A percentile compares a stretch with the other conserved stretches of the same genome.
These are phyloP conservation scores for Myiotriccus ornatus DNA, from an alignment of 2,797 vertebrate genomes.

Conservation along the genomic window DNA sequence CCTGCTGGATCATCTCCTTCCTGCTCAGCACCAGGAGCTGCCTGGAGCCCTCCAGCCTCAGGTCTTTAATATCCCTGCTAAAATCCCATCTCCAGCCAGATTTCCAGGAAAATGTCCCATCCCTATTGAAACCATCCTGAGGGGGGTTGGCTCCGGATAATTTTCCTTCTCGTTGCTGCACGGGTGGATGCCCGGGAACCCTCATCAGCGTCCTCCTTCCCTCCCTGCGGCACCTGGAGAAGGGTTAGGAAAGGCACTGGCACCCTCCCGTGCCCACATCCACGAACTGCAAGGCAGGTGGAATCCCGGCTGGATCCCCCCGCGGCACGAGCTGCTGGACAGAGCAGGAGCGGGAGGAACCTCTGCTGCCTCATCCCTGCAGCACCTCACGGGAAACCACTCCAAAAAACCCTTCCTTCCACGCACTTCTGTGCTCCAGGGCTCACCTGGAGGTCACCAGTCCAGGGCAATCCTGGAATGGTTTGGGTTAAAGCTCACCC, in stretches of 20 bases:
- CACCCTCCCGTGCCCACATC: slow-evolving; percentile 26
- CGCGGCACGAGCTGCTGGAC: neutral
- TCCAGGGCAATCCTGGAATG: neutral
- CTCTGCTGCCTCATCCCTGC: rapidly evolving
- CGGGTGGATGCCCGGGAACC: neutral
- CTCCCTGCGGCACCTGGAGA: neutral
- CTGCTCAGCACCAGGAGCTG: neutral
- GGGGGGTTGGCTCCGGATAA: rapidly evolving
- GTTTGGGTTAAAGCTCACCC: rapidly evolving
- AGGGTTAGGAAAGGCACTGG: neutral
- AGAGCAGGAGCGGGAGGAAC: neutral
- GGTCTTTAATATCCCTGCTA: neutral
- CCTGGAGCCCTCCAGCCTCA: neutral
- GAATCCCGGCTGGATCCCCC: neutral
- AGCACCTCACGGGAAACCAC: neutral
- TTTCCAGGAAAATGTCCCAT: neutral
- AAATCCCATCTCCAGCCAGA: neutral
- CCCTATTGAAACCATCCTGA: neutral
- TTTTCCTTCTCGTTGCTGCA: neutral
- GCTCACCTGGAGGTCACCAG: rapidly evolving
- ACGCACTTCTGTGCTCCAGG: neutral
- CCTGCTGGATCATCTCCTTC: neutral
- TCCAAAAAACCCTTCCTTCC: neutral
- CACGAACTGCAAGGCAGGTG: slow-evolving; percentile 6
- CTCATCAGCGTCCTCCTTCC: neutral